phyloP scores from a whole-genome alignment of 92 coral and sea anemone genomes.

The Parazoanthus swiftii region DNA sequence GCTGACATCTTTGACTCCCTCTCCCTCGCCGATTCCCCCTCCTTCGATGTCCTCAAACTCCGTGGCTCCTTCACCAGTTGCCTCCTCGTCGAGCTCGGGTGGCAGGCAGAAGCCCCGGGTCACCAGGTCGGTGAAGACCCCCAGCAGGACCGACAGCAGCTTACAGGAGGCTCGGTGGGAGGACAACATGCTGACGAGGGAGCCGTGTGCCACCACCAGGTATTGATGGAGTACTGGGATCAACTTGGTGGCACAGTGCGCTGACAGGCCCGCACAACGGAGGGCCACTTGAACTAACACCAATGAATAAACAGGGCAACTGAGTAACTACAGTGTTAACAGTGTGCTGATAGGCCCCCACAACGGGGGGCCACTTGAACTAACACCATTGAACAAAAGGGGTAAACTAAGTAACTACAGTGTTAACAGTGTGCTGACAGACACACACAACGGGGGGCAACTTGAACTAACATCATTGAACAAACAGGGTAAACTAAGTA shows the following conservation, averaged over 20 bases:
- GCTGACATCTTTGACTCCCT: slow-evolving; percentile 95
- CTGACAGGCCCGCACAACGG: slow-evolving; percentile 24
- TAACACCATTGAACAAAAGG: neutral
- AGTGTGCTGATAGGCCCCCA: slow-evolving; percentile 15
- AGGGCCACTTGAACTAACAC: slow-evolving; percentile 6
- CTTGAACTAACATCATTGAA: neutral
- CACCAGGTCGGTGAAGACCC: slow-evolving; percentile 84
- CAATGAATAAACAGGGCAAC: neutral
- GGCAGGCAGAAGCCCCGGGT: slow-evolving; percentile 93
- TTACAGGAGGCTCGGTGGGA: slow-evolving; percentile 81
- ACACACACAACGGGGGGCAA: neutral
- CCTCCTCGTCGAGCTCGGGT: slow-evolving; percentile 90
- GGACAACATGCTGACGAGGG: slow-evolving; percentile 60
- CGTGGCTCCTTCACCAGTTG: slow-evolving; percentile 85
- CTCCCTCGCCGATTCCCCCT: slow-evolving; percentile 98
- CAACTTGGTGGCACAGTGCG: slow-evolving; percentile 37
- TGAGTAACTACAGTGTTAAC: neutral
- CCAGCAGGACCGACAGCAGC: slow-evolving; percentile 81
- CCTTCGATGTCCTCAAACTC: slow-evolving; percentile 91
- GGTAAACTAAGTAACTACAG: neutral
- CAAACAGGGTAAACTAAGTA: neutral
- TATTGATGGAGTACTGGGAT: slow-evolving; percentile 79
- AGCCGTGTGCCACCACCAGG: slow-evolving; percentile 62
- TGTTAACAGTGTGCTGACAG: neutral
- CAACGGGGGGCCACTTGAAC: neutral